Evolutionary conservation across 2,888 invertebrate genomes (phyloP), one percentile per base, ranked within the genome.

Genomic region (Dolichomitus sp.): DNA sequence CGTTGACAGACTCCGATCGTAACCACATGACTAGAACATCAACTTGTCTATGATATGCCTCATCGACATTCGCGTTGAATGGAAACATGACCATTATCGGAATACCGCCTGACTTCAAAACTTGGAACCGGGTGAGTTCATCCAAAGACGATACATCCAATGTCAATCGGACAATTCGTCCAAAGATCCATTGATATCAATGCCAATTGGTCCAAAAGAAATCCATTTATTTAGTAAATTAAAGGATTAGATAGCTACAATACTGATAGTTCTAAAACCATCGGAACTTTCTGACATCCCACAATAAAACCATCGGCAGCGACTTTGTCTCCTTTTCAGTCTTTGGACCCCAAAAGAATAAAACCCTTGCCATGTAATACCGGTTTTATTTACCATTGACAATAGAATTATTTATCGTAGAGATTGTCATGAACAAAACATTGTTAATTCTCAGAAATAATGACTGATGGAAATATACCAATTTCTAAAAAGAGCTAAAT

Each of bases 1-100:
- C 65, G 45, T 54, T 6, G 61, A 19, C 61, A 19, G 37, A 61
- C 61, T 61, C 17, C 40, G 19, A 37, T 37, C 61, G 6, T 61
- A 40, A 61, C 61, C 17, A 40, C 61, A 11, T 1, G 19, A 61
- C 61, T 37, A 3, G 61, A 37, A 37, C 37, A 37, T 37, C 37
- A 17, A 61, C 37, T 17, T 19, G 19, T 11, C 17, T 12, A 37
- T 17, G 61, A 61, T 61, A 61, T 37, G 61, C 33, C 19, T 37
- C 37, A 33, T 37, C 59, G 37, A 37, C 37, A 19, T 61, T 11
- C 12, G 11, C 37, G 9, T 17, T 61, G 11, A 37, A 33, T 17
- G 19, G 33, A 40, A 61, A 61, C 11, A n/a, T 37, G 30, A 33
- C 2, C 5, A 9, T 61, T 40, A 37, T 17, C 37, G n/a, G 7